A percentile compares a stretch with the other conserved stretches of the same genome.
These are phyloP conservation scores for Sarcophaga subvicina DNA, from an alignment of 2,888 invertebrate species.

Conservation along the genomic window DNA sequence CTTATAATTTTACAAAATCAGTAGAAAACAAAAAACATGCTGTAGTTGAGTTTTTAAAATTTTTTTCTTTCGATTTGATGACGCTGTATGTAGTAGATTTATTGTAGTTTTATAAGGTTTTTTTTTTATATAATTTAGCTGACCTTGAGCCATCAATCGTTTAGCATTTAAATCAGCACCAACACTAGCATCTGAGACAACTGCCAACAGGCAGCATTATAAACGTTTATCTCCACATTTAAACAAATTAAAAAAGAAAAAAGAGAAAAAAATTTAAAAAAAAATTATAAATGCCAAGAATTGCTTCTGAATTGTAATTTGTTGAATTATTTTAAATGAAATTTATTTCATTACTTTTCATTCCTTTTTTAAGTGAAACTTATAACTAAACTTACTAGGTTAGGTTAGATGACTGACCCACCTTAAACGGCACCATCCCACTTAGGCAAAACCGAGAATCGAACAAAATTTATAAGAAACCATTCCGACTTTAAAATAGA, in stretches of 20 bases:
- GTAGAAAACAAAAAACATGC: neutral
- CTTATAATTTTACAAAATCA: conserved; percentile 27
- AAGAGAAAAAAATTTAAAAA: too few species aligned
- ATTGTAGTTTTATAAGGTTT: neutral
- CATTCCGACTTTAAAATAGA: too few species aligned
- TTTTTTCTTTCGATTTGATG: conserved; percentile 7
- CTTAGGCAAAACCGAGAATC: too few species aligned
- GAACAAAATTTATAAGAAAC: too few species aligned
- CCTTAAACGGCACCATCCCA: too few species aligned
- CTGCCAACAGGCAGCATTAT: too few species aligned
- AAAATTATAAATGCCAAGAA: neutral
- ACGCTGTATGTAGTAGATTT: conserved; percentile 16
- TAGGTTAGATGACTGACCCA: too few species aligned
- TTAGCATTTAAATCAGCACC: conserved; percentile 43
- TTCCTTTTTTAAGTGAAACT: too few species aligned
- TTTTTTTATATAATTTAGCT: conserved; percentile 27
- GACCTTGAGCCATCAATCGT: conserved; percentile 62
- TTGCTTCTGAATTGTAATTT: conserved; percentile 46
- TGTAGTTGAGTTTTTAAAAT: neutral
- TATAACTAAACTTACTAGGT: too few species aligned
- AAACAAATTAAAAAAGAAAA: too few species aligned
- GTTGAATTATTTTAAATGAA: conserved; percentile 35
- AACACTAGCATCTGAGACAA: too few species aligned
- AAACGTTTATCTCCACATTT: too few species aligned
- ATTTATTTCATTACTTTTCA: conserved; percentile 18